phyloP scores from a whole-genome alignment of 2,888 invertebrate species.

The Drosophila nr. perissopoda region DNA sequence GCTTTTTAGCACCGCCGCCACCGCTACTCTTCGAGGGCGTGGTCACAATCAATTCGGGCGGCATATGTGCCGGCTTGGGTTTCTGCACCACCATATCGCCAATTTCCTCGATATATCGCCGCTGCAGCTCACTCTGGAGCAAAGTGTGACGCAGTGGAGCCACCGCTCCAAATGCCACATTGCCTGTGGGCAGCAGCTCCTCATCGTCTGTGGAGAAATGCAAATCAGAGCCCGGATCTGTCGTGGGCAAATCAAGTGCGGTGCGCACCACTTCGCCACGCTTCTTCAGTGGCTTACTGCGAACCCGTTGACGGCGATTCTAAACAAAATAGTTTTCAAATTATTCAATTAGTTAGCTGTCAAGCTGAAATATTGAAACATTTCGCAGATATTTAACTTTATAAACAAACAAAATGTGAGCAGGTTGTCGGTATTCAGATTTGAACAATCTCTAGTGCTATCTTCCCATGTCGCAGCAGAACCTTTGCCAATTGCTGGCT shows the following conservation, averaged over 20 bases:
- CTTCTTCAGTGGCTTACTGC: constrained; percentile 63
- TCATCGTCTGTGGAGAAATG: constrained; percentile 88
- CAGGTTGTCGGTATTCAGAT: too few species aligned
- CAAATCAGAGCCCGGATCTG: constrained; percentile 89
- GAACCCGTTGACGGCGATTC: constrained; percentile 62
- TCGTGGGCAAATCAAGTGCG: constrained; percentile 86
- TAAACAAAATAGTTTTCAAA: constrained; percentile 13
- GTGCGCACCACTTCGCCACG: constrained; percentile 80
- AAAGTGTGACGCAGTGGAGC: constrained; percentile 78
- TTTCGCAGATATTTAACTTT: too few species aligned
- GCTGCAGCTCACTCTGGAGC: constrained; percentile 82
- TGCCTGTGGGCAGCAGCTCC: constrained; percentile 54
- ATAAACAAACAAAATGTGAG: too few species aligned
- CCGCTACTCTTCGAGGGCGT: constrained; percentile 79
- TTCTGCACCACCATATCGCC: constrained; percentile 72
- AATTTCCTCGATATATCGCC: constrained; percentile 81
- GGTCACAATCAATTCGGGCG: constrained; percentile 85
- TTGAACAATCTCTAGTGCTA: too few species aligned
- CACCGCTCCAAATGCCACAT: constrained; percentile 58
- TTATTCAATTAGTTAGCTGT: not conserved
- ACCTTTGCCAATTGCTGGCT: not conserved
- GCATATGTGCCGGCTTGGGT: constrained; percentile 80
- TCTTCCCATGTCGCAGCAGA: not conserved
- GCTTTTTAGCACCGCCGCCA: constrained; percentile 43
- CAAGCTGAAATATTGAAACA: too few species aligned